Conservation (phyloP, 2,113 vertebrate species). For the Boleophthalmus pectinirostris region DNA sequence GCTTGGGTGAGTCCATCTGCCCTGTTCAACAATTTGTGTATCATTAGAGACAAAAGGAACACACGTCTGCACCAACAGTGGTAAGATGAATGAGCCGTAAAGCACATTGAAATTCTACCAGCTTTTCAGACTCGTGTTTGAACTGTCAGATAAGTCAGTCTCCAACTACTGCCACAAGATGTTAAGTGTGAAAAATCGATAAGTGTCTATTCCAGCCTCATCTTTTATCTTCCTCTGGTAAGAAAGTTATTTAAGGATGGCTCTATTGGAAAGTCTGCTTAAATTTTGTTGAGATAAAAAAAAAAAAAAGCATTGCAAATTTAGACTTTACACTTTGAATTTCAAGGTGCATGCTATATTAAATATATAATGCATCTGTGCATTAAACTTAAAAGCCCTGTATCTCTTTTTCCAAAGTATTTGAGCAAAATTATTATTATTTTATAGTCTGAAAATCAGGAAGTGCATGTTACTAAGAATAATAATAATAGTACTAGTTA, state of each 20-base stretch:
- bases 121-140: neutral
- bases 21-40: conserved; percentile 43
- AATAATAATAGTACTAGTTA: too few relatives aligned
- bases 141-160: neutral
- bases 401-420: too few relatives aligned
- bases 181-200: conserved; percentile 2
- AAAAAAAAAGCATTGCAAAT: neutral
- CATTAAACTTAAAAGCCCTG: too few relatives aligned
- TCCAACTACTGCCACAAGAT: neutral
- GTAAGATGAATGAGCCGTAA: neutral
- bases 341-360: too few relatives aligned
- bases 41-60: conserved; percentile 38
- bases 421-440: too few relatives aligned
- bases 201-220: neutral
- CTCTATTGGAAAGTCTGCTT: neutral
- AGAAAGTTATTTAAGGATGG: neutral
- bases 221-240: neutral
- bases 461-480: too few relatives aligned
- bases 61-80: neutral
- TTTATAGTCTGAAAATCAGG: too few relatives aligned
- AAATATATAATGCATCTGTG: too few relatives aligned
- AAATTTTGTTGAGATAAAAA: neutral
- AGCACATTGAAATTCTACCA: neutral
- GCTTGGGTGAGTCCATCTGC: conserved; percentile 51
- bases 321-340: too few relatives aligned